phyloP scores from a whole-genome alignment of 2,888 invertebrate genomes.

The Eudasyphora cyanicolor region DNA sequence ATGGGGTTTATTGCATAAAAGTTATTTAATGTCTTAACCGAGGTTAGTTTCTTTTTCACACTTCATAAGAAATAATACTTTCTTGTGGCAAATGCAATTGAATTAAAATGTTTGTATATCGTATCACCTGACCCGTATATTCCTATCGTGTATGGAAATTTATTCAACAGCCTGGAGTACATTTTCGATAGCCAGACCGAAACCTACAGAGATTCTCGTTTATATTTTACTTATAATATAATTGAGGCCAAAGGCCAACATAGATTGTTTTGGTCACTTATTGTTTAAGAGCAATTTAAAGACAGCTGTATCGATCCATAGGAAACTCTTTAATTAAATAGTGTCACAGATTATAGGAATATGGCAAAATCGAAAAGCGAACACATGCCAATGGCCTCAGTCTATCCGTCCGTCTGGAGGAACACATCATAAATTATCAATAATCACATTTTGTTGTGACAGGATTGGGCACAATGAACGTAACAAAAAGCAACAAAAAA shows the following conservation, averaged over 20 bases:
- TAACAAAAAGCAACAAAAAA: not conserved
- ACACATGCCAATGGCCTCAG: slow-evolving; percentile 24
- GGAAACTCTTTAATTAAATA: slow-evolving; percentile 2
- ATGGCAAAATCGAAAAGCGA: not conserved
- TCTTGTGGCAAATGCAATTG: too few relatives aligned
- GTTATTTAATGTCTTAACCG: too few relatives aligned
- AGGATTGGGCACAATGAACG: slow-evolving; percentile 68
- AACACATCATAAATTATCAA: slow-evolving; percentile 79
- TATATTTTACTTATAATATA: too few relatives aligned
- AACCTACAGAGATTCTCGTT: too few relatives aligned
- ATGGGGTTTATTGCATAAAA: too few relatives aligned
- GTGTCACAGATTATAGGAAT: not conserved
- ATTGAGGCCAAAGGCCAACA: not conserved
- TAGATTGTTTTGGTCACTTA: not conserved
- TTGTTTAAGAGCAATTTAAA: not conserved
- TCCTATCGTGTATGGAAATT: too few relatives aligned
- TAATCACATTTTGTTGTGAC: slow-evolving; percentile 80
- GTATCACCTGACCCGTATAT: too few relatives aligned
- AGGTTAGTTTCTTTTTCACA: too few relatives aligned
- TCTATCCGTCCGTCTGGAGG: not conserved
- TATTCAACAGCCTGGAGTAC: too few relatives aligned
- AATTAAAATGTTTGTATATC: too few relatives aligned
- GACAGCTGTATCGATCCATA: slow-evolving; percentile 6
- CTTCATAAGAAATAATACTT: too few relatives aligned
- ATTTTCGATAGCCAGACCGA: too few relatives aligned